A percentile compares a stretch with the other conserved stretches of the same genome.
These are phyloP conservation scores for Homarus americanus DNA, from an alignment of 1,140 invertebrate genomes.

Conservation along the genomic window DNA sequence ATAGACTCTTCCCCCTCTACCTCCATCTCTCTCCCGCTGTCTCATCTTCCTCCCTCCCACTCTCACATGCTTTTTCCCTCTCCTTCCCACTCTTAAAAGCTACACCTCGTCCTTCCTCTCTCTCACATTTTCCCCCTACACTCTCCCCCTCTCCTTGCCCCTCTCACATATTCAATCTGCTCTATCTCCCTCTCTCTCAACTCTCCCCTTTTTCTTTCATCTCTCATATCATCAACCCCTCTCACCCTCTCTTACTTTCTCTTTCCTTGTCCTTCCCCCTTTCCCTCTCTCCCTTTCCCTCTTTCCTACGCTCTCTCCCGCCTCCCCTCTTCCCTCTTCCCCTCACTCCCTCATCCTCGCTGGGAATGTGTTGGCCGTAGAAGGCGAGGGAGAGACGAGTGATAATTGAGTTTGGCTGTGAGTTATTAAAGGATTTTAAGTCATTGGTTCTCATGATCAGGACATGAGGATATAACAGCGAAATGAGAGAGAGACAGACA, in stretches of 20 bases:
- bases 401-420: too few relatives aligned
- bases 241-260: neutral
- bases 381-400: neutral
- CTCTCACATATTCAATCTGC: neutral
- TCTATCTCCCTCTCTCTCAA: neutral
- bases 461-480: too few relatives aligned
- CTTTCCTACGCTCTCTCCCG: neutral
- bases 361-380: too few relatives aligned
- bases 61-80: slow-evolving; percentile 1
- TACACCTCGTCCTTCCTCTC: neutral
- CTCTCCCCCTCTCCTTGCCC: neutral
- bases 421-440: too few relatives aligned
- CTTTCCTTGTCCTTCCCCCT: neutral
- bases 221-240: neutral
- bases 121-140: too few relatives aligned
- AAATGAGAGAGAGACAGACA: too few relatives aligned
- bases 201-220: neutral
- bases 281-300: neutral
- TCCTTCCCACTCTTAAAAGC: too few relatives aligned
- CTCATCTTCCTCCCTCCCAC: too few relatives aligned
- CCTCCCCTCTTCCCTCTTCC: neutral
- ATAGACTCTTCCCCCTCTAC: too few relatives aligned
- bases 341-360: neutral
- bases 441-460: too few relatives aligned
- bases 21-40: too few relatives aligned